A percentile compares a stretch with the other conserved stretches of the same genome.
phyloP scores from a whole-genome alignment of 2,113 vertebrate species.

The Brachirus orientalis region DNA sequence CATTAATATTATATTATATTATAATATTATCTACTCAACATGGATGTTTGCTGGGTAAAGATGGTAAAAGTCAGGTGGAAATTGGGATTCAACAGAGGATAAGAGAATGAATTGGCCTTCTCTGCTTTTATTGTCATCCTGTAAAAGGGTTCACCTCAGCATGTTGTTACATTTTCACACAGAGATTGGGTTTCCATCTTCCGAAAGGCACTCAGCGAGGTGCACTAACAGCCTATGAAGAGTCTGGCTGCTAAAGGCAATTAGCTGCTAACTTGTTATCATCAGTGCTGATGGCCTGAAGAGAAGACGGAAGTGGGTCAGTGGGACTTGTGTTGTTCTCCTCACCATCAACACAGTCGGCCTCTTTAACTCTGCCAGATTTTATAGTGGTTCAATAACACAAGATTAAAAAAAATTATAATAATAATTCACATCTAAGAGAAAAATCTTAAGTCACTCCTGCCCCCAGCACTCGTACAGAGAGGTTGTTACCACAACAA shows the following conservation, averaged over 20 bases:
- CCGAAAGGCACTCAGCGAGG: constrained; percentile 35
- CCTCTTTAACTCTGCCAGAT: constrained; percentile 24
- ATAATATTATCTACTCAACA: no score
- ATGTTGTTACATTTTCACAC: constrained; percentile 46
- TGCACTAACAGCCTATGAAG: constrained; percentile 38
- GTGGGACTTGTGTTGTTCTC: background rate
- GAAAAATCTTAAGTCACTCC: constrained; percentile 19
- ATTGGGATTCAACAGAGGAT: constrained; percentile 10
- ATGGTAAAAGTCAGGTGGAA: constrained; percentile 4
- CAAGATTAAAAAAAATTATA: background rate
- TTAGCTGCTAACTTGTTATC: constrained; percentile 56
- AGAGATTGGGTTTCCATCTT: constrained; percentile 53
- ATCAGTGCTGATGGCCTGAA: constrained; percentile 27
- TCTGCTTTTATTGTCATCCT: constrained; percentile 41
- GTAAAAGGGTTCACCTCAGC: constrained; percentile 44
- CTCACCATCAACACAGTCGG: constrained; percentile 15
- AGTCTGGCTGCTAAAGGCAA: constrained; percentile 58
- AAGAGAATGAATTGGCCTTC: constrained; percentile 10
- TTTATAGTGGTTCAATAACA: constrained; percentile 28
- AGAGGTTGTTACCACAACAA: constrained; percentile 61
- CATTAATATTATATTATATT: no score
- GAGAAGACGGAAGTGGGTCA: constrained; percentile 63
- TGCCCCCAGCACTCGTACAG: background rate
- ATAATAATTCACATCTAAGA: constrained; percentile 7
- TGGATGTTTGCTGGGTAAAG: background rate